phyloP scores from a whole-genome alignment of 2,888 invertebrate genomes.

The Crossocerus cetratus region DNA sequence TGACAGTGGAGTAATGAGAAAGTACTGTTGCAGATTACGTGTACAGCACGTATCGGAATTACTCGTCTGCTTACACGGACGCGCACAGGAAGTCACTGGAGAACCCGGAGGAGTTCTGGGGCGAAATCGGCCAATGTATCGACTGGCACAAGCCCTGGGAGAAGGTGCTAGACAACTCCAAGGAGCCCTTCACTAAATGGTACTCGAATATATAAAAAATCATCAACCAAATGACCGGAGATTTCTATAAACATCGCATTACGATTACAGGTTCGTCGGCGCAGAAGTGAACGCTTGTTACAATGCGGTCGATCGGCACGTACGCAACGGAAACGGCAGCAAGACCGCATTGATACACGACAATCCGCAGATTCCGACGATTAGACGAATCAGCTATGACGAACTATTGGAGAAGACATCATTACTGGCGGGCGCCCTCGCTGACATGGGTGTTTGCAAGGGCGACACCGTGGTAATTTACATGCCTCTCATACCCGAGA shows the following conservation, averaged over 20 bases:
- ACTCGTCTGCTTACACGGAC: conserved; percentile 79
- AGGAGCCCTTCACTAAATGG: conserved; percentile 94
- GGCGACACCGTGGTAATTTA: conserved; percentile 94
- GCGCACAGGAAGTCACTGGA: conserved; percentile 84
- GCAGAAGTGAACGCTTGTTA: conserved; percentile 95
- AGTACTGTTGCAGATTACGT: conserved; percentile 66
- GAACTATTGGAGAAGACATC: conserved; percentile 90
- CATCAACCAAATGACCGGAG: not conserved
- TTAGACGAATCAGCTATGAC: conserved; percentile 87
- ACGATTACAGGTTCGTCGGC: conserved; percentile 86
- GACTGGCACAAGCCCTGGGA: conserved; percentile 93
- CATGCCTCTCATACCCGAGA: conserved; percentile 96
- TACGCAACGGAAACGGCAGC: conserved; percentile 86
- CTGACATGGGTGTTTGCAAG: conserved; percentile 86
- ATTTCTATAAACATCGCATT: not conserved
- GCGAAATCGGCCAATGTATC: conserved; percentile 85
- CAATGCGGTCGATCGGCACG: conserved; percentile 95
- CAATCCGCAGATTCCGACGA: conserved; percentile 89
- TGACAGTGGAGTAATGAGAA: no score
- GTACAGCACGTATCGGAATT: conserved; percentile 63
- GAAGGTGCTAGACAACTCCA: conserved; percentile 88
- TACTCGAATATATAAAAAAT: conserved; percentile 76
- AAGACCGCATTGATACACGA: conserved; percentile 92
- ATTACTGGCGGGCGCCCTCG: conserved; percentile 87
- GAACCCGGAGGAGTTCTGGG: conserved; percentile 92